Evolutionary conservation across 2,797 vertebrate species (phyloP).

Genomic region (Muscicapa striata): DNA sequence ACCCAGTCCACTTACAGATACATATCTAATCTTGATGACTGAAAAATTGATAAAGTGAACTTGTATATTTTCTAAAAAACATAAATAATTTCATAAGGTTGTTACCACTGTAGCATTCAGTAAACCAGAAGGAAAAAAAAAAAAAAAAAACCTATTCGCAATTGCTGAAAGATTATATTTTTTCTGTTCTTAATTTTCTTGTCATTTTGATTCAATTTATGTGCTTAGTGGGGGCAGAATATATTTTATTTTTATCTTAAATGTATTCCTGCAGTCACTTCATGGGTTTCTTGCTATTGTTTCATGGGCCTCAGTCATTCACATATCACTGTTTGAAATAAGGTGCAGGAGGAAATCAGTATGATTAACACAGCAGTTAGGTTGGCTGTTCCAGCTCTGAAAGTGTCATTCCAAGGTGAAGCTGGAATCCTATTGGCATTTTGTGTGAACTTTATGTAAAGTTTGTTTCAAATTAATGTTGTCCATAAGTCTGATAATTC

Average conservation of each 20-base stretch:
- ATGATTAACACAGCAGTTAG: conserved; percentile 46
- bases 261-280: not conserved
- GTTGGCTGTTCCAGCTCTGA: not conserved
- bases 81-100: not conserved
- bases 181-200: not conserved
- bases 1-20: not conserved
- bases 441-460: not conserved
- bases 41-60: not conserved
- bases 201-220: not conserved
- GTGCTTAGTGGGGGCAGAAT: not conserved
- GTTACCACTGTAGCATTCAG: not conserved
- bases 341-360: conserved; percentile 14
- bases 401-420: not conserved
- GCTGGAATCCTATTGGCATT: not conserved
- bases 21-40: not conserved
- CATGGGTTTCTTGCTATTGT: not conserved
- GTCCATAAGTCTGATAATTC: not conserved
- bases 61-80: not conserved
- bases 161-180: not conserved
- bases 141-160: accelerated
- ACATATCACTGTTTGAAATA: conserved; percentile 14
- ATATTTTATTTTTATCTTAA: not conserved
- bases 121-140: not conserved
- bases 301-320: conserved; percentile 4
- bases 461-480: not conserved